Conservation (phyloP, 2,888 invertebrate species). For the Cerceris ruficornis region DNA sequence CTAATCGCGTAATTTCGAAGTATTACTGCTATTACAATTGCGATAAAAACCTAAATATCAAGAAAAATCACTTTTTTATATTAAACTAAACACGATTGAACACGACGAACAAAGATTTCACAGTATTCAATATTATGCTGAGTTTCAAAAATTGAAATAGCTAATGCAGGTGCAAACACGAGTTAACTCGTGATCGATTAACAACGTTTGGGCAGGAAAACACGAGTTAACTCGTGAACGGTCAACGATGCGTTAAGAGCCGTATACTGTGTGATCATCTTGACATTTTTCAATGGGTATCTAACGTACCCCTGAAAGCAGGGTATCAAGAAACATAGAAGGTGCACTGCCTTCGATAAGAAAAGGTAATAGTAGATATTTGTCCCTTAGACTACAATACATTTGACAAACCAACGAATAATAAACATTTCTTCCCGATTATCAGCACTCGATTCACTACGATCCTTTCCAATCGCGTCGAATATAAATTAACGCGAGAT, state of each 20-base stretch:
- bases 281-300: constrained; percentile 71
- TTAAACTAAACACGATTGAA: too few relatives aligned
- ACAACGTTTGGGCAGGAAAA: neutral
- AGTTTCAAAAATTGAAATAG: too few relatives aligned
- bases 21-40: too few relatives aligned
- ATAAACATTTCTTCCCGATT: neutral
- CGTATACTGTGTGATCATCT: neutral
- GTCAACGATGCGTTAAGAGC: neutral
- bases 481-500: constrained; percentile 80
- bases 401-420: too few relatives aligned
- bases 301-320: constrained; percentile 57
- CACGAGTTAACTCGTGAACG: neutral
- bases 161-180: too few relatives aligned
- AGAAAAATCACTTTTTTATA: too few relatives aligned
- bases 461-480: constrained; percentile 73
- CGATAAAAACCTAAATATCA: too few relatives aligned
- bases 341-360: neutral
- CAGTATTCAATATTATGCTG: too few relatives aligned
- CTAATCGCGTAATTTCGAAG: too few relatives aligned
- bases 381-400: too few relatives aligned
- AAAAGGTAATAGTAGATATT: neutral
- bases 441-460: constrained; percentile 63
- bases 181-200: too few relatives aligned
- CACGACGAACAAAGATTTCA: too few relatives aligned
- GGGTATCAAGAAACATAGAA: constrained; percentile 51